These are phyloP conservation scores for Parazoanthus swiftii DNA, from an alignment of 92 coral and sea anemone species.

Conservation along the genomic window DNA sequence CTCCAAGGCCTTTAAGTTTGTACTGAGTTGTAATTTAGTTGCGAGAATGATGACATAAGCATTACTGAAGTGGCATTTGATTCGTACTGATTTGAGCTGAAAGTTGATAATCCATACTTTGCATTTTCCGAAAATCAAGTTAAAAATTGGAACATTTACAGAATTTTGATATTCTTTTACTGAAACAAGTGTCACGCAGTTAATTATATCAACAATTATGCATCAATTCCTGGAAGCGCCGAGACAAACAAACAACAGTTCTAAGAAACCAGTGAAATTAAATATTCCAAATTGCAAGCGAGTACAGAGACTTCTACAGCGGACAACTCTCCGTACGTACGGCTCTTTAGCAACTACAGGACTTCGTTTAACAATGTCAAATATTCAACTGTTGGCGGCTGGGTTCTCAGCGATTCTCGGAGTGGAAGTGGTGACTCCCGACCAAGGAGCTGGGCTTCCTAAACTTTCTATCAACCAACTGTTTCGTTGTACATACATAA, in stretches of 20 bases:
- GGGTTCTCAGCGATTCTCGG: conserved; percentile 66
- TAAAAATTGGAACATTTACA: too few species aligned
- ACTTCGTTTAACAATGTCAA: conserved; percentile 7
- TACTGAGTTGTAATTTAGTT: too few species aligned
- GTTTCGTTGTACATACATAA: conserved; percentile 45
- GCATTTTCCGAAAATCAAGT: too few species aligned
- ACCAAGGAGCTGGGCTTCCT: conserved; percentile 41
- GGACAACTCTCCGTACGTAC: not conserved
- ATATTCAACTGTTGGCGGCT: conserved; percentile 51
- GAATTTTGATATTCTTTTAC: too few species aligned
- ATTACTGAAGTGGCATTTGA: too few species aligned
- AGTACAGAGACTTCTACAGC: not conserved
- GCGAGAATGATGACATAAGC: too few species aligned
- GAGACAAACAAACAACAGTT: conserved; percentile 7
- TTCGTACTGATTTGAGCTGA: too few species aligned
- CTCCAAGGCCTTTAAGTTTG: too few species aligned
- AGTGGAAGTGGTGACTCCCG: conserved; percentile 43
- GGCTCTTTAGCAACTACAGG: not conserved
- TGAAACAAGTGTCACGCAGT: not conserved
- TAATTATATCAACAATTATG: not conserved
- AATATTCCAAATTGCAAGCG: not conserved
- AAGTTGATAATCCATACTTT: too few species aligned
- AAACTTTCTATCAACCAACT: conserved; percentile 52
- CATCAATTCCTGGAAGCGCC: not conserved
- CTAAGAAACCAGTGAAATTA: not conserved